phyloP scores from a whole-genome alignment of 1,140 invertebrate species.

The Euglossa dilemma region DNA sequence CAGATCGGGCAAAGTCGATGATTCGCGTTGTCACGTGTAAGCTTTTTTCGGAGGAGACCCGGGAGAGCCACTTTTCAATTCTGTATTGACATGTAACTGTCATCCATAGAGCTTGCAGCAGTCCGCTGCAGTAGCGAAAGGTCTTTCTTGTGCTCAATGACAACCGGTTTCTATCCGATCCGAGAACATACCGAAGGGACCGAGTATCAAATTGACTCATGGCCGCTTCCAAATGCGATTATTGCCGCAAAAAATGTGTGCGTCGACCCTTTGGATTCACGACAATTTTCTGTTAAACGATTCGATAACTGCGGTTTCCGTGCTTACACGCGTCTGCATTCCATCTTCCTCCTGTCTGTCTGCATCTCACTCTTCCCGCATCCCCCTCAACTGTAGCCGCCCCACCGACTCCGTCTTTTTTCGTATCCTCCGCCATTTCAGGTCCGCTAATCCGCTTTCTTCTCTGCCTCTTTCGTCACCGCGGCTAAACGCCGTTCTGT shows the following conservation, averaged over 20 bases:
- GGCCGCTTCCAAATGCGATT: constrained; percentile 76
- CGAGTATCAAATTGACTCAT: constrained; percentile 71
- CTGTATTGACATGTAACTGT: constrained; percentile 81
- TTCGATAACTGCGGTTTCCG: constrained; percentile 51
- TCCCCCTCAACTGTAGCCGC: too few relatives aligned
- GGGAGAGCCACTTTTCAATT: constrained; percentile 72
- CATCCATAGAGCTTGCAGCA: constrained; percentile 70
- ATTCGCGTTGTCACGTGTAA: too few relatives aligned
- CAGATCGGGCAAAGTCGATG: too few relatives aligned
- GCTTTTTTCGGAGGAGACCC: too few relatives aligned
- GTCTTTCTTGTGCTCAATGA: constrained; percentile 56
- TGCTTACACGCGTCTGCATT: constrained; percentile 55
- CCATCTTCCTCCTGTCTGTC: constrained; percentile 28
- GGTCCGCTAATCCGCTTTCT: constrained; percentile 1
- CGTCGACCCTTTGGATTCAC: constrained; percentile 57
- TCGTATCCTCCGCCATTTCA: constrained; percentile 4
- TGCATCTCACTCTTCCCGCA: too few relatives aligned
- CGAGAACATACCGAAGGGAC: constrained; percentile 45
- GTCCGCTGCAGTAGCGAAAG: constrained; percentile 48
- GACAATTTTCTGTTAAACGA: constrained; percentile 66
- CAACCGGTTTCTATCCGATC: constrained; percentile 55
- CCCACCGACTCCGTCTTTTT: not conserved
- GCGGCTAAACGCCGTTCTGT: not conserved
- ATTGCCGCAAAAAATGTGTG: constrained; percentile 75
- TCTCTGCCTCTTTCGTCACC: not conserved